These are phyloP conservation scores for Ischnura elegans DNA, from an alignment of 2,888 invertebrate genomes.

Conservation along the genomic window DNA sequence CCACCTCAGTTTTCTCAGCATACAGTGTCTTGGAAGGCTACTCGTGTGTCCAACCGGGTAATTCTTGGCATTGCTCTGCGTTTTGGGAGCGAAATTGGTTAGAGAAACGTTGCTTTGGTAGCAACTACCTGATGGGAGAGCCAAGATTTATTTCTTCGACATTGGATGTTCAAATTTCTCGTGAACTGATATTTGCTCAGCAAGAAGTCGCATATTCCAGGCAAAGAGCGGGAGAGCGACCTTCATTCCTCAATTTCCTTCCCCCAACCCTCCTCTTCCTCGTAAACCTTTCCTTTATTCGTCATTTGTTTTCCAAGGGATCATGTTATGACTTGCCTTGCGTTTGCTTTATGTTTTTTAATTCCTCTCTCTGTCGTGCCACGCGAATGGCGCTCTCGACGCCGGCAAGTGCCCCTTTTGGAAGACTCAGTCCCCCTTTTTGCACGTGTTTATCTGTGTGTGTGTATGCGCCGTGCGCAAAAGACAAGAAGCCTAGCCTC, in stretches of 20 bases:
- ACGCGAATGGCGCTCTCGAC: slow-evolving; percentile 25
- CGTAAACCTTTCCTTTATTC: neutral
- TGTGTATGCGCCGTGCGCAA: neutral
- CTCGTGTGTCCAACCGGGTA: too few relatives aligned
- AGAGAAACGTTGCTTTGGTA: too few relatives aligned
- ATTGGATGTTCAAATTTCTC: neutral
- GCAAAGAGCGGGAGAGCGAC: neutral
- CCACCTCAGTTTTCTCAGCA: neutral
- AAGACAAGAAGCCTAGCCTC: slow-evolving; percentile 25
- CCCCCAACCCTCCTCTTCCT: neutral
- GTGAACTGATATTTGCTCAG: neutral
- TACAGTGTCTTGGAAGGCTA: neutral
- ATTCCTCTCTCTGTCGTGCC: neutral
- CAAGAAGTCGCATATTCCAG: neutral
- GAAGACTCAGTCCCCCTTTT: too few relatives aligned
- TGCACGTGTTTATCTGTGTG: too few relatives aligned
- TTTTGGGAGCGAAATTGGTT: neutral
- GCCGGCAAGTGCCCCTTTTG: neutral
- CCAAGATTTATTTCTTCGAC: too few relatives aligned
- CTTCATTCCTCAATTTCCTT: neutral
- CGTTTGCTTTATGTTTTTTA: neutral
- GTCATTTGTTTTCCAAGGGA: slow-evolving; percentile 9
- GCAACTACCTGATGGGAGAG: too few relatives aligned
- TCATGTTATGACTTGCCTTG: neutral
- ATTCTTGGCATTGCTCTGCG: neutral